Base-by-base conservation (phyloP, 2,888 invertebrate genomes). In the Halocaridina rubra region DNA sequence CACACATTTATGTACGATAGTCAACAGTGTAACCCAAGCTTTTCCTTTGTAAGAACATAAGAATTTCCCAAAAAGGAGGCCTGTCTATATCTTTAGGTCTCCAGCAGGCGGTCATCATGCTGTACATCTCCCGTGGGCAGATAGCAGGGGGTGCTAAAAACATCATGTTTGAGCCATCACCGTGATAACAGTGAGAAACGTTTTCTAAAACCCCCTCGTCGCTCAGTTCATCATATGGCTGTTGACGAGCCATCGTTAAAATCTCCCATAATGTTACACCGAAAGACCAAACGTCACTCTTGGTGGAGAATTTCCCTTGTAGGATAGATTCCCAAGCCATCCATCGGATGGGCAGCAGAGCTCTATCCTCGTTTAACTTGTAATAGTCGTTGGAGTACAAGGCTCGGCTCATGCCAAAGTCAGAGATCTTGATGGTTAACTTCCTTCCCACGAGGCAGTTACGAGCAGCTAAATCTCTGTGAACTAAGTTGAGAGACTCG, bases 41-140 rank as follows among this genome's bases (percentile, higher is more conserved):
- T 92, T 95, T 95, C 89, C 95, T 91, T 90, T 95, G 95, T 88
- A 97, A 93, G 92, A 96, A 97, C 90, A 96, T 93, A 90, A 96
- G 96, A 80, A 97, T 95, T 91, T 97, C 97, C 90, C 95, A 93
- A 92, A 97, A 97, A 86, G 95, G 93, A 0, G 97, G 97, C 53
- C 97, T 93, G 89, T 96, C 95, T 78, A 93, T 92, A 76, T 95
- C 95, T 89, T 95, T 94, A 80, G 95, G 93, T 89, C 95, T 95
- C 97, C 97, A 97, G 92, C 97, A 97, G 91, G 97, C 96, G 89
- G 94, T 94, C 95, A 97, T 96, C 89, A 97, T 93, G 91, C 96
- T 96, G 92, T 96, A 96, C 87, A 97, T 95, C 91, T 97, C 97
- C 88, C 95, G 93, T 53, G 97, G 95, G 91, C 96, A 96, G 85